A percentile compares a stretch with the other conserved stretches of the same genome.
These are phyloP conservation scores for Nasonia giraulti DNA, from an alignment of 1,140 invertebrate species.

Conservation along the genomic window DNA sequence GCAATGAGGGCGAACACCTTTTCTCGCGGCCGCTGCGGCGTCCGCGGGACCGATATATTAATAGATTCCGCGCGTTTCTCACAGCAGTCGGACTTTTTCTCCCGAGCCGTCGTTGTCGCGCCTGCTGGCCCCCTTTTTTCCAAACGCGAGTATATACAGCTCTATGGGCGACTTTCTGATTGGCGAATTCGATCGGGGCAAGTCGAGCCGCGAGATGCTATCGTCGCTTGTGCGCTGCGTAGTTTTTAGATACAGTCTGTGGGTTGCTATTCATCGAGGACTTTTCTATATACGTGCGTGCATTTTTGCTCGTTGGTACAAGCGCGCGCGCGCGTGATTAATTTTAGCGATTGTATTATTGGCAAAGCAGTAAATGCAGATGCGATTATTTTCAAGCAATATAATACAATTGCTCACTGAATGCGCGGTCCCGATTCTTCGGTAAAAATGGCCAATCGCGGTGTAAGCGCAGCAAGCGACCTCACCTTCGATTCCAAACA, in stretches of 20 bases:
- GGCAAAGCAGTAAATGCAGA: too few species aligned
- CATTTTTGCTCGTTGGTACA: too few species aligned
- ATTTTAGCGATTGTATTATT: not conserved
- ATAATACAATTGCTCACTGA: too few species aligned
- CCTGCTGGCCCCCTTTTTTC: not conserved
- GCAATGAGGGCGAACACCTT: slow-evolving; percentile 39
- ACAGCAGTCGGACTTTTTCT: slow-evolving; percentile 6
- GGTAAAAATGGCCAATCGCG: not conserved
- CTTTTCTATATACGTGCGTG: not conserved
- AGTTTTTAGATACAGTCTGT: not conserved
- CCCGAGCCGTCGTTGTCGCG: not conserved
- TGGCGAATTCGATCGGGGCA: slow-evolving; percentile 4
- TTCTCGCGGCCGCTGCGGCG: not conserved
- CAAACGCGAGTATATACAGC: not conserved
- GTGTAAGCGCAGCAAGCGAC: not conserved
- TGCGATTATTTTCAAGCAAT: too few species aligned
- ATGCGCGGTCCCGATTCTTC: not conserved
- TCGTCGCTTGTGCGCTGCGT: not conserved
- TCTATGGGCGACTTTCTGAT: slow-evolving; percentile 2
- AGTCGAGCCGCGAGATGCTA: not conserved
- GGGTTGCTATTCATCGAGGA: not conserved
- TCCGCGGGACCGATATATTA: not conserved
- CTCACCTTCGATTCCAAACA: too few species aligned
- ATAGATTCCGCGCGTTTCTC: slow-evolving; percentile 33
- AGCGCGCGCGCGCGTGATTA: not conserved